Evolutionary conservation across 2,797 vertebrate genomes (phyloP).

Genomic region (Sandelia bainsii): DNA sequence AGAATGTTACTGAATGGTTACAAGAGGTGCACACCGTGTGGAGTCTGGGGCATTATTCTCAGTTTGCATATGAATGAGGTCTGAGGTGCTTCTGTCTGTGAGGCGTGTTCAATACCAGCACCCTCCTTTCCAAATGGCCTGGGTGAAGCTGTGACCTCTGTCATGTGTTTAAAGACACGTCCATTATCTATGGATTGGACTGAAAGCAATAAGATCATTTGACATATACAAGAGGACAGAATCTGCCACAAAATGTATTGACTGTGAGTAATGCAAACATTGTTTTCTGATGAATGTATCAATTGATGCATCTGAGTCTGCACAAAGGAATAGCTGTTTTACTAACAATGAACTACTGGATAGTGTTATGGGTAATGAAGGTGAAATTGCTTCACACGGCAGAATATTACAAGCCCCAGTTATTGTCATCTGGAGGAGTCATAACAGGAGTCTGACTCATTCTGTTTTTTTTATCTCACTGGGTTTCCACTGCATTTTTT

Average conservation of each 20-base stretch:
- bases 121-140: slow-evolving; percentile 52
- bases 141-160: slow-evolving; percentile 49
- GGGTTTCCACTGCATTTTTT: slow-evolving; percentile 54
- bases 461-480: slow-evolving; percentile 54
- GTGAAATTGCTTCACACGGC: slow-evolving; percentile 50
- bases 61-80: slow-evolving; percentile 76
- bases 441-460: slow-evolving; percentile 65
- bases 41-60: slow-evolving; percentile 57
- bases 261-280: slow-evolving; percentile 28
- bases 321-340: slow-evolving; percentile 43
- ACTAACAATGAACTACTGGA: slow-evolving; percentile 32
- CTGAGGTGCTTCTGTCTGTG: slow-evolving; percentile 61
- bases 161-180: slow-evolving; percentile 52
- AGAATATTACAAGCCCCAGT: slow-evolving; percentile 54
- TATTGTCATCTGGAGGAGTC: slow-evolving; percentile 63
- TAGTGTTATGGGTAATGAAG: slow-evolving; percentile 54
- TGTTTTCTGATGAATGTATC: slow-evolving; percentile 39
- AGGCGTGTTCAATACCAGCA: slow-evolving; percentile 51
- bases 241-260: slow-evolving; percentile 36
- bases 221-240: slow-evolving; percentile 10
- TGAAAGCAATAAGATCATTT: slow-evolving; percentile 23
- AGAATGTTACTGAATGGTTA: slow-evolving; percentile 75
- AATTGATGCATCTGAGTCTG: slow-evolving; percentile 35
- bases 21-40: slow-evolving; percentile 64
- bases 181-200: slow-evolving; percentile 23